These are phyloP conservation scores for Drosophila heteroneura DNA, from an alignment of 2,888 invertebrate genomes.

Conservation along the genomic window DNA sequence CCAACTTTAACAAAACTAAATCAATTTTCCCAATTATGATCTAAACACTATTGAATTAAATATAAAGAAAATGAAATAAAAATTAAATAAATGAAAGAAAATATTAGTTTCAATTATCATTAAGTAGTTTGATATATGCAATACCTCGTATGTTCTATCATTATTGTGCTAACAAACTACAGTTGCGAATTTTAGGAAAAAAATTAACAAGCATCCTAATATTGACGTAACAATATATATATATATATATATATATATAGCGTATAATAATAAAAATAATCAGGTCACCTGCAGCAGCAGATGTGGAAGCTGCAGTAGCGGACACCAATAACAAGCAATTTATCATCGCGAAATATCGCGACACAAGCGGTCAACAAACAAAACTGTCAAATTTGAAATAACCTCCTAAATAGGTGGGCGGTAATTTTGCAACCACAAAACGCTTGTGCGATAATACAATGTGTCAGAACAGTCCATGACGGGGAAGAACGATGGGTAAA, in stretches of 20 bases:
- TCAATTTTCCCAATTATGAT: not conserved
- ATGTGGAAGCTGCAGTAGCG: constrained; percentile 13
- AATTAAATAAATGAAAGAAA: not conserved
- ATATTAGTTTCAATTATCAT: not conserved
- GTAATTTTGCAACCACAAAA: constrained; percentile 62
- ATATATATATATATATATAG: not conserved
- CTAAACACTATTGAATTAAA: not conserved
- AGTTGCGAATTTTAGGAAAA: not conserved
- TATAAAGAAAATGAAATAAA: not conserved
- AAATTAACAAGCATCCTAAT: not conserved
- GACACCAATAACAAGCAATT: constrained; percentile 49
- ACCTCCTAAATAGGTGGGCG: constrained; percentile 36
- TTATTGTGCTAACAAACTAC: not conserved
- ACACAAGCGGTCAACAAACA: constrained; percentile 59
- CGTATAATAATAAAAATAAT: constrained; percentile 43
- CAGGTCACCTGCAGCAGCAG: constrained; percentile 25
- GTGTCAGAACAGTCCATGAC: constrained; percentile 25
- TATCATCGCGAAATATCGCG: constrained; percentile 51
- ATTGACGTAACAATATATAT: not conserved
- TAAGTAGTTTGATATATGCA: not conserved
- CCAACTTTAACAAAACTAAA: not conserved
- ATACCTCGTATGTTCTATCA: not conserved
- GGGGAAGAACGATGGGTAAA: not conserved
- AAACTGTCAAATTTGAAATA: constrained; percentile 62
- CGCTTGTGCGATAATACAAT: constrained; percentile 28